Evolutionary conservation across 1,140 invertebrate species (phyloP), one percentile per base, ranked within the genome.

Genomic region (Heliconius melpomene): DNA sequence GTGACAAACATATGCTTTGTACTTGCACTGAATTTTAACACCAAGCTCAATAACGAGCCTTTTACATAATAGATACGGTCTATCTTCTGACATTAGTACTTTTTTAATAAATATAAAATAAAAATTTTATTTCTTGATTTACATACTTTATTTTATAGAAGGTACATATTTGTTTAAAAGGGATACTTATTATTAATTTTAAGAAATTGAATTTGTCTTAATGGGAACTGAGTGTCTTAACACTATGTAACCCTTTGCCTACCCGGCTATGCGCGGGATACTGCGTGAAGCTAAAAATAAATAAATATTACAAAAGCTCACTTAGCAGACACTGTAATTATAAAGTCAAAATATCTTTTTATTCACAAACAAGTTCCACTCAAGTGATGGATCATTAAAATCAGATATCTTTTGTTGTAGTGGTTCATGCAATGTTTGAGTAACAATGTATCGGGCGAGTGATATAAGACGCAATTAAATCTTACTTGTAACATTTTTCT

Each of bases 381-480:
- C 29, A 66, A 66, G 60, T 29, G 60, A 66, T n/a, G 60, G 60
- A 66, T 66, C 23, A 66, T 76, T 75, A 75, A 66, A 66, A 66
- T 50, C 74, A 66, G 32, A 13, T 70, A 73, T 79, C 36, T 78
- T 73, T 72, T 72, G 38, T 29, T 73, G 46, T 32, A 73, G 26
- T 32, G 8, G 18, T 71, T 74, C 52, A 54, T 74, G 78, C 78
- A 79, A 79, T 52, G 54, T 75, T 74, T 70, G 66, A 70, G 72
- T 74, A 79, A 79, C 77, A 38, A 66, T 29, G 38, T 46, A 79
- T 38, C n/a, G 36, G 74, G 74, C 74, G 75, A 72, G 74, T 79
- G 60, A 75, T 75, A 72, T 75, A 75, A 72, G 8, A 66, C 11
- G 38, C 38, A 74, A 79, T 74, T 75, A 50, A 79, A 52, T 7